Conservation (phyloP, 2,888 invertebrate genomes). For the Scaptomyza cyrtandrae region DNA sequence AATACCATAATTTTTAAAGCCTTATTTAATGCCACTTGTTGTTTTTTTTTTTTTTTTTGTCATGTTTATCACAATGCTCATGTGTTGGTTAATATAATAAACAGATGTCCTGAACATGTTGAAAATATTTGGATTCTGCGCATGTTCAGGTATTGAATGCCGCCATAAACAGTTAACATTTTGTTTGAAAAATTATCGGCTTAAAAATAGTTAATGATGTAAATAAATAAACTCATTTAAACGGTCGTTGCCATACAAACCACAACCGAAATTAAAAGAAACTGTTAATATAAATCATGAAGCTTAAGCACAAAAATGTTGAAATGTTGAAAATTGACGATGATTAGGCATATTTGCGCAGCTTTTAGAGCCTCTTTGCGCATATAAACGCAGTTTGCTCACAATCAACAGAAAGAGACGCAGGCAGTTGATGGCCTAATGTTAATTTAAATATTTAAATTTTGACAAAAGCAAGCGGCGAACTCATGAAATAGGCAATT, state of each 20-base stretch:
- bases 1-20: no score
- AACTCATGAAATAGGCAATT: background rate
- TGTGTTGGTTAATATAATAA: background rate
- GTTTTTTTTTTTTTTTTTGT: background rate
- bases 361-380: background rate
- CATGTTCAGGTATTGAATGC: background rate
- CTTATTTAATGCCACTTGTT: background rate
- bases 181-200: background rate
- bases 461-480: background rate
- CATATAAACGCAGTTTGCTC: constrained; percentile 12
- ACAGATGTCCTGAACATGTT: background rate
- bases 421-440: background rate
- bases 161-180: background rate
- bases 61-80: background rate
- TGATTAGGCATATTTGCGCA: no score
- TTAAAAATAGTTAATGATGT: no score
- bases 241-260: background rate
- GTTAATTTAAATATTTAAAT: background rate
- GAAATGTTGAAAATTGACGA: no score
- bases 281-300: background rate
- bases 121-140: background rate
- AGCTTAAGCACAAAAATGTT: background rate
- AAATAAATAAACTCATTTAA: no score
- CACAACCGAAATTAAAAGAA: background rate
- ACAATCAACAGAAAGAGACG: background rate